A percentile compares a stretch with the other conserved stretches of the same genome.
These are phyloP conservation scores for Trissolcus basalis DNA, from an alignment of 1,140 invertebrate genomes.

Conservation along the genomic window DNA sequence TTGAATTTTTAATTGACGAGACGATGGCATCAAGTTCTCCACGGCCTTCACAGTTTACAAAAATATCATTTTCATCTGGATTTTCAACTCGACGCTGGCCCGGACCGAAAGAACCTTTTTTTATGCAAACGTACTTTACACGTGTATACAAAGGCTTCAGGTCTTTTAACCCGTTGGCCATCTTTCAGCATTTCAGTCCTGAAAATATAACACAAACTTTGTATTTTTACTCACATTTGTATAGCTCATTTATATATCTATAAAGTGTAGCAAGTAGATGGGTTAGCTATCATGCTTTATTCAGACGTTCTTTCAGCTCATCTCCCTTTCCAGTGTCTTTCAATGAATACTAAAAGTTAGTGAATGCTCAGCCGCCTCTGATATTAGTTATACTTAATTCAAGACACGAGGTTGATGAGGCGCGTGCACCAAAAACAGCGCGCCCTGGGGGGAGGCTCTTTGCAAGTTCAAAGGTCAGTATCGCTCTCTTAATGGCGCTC, in stretches of 20 bases:
- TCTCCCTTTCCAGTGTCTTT: constrained; percentile 65
- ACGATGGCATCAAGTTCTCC: neutral
- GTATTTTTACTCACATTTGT: constrained; percentile 5
- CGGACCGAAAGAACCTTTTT: too few relatives aligned
- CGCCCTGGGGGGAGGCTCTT: constrained; percentile 22
- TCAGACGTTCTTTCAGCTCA: constrained; percentile 67
- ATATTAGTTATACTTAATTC: constrained; percentile 76
- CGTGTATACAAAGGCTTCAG: too few relatives aligned
- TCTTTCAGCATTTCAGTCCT: neutral
- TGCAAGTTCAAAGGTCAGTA: constrained; percentile 64
- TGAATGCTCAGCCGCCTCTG: constrained; percentile 67
- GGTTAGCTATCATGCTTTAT: constrained; percentile 67
- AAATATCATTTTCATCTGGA: too few relatives aligned
- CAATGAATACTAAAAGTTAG: constrained; percentile 74
- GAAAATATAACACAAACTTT: constrained; percentile 16
- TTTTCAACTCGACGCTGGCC: too few relatives aligned
- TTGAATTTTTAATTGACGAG: constrained; percentile 25
- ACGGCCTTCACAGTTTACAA: too few relatives aligned
- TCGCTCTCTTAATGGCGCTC: constrained; percentile 61
- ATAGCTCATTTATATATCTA: constrained; percentile 28
- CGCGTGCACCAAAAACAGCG: constrained; percentile 54
- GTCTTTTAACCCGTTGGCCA: too few relatives aligned
- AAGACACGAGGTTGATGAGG: constrained; percentile 68
- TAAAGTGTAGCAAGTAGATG: constrained; percentile 50
- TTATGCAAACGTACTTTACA: too few relatives aligned